Evolutionary conservation across 2,113 vertebrate genomes (phyloP).

Genomic region (pig (Sus scrofa)): T2T-Sscrofa CM000820.6:10196501-10197000

Average conservation of each 20-base stretch:
- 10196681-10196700: constrained; percentile 69
- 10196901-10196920: neutral
- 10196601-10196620: constrained; percentile 75
- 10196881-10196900: constrained; percentile 41
- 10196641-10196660: constrained; percentile 75
- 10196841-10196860: constrained; percentile 45
- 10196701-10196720: constrained; percentile 66
- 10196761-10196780: constrained; percentile 67
- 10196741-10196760: constrained; percentile 27
- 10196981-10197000: too few relatives aligned
- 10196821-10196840: constrained; percentile 51
- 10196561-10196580: constrained; percentile 82
- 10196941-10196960: too few relatives aligned
- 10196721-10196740: constrained; percentile 58
- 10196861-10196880: constrained; percentile 34
- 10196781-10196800: constrained; percentile 65
- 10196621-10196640: constrained; percentile 75
- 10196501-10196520: constrained; percentile 26
- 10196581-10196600: constrained; percentile 81
- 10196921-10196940: neutral
- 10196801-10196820: neutral
- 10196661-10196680: constrained; percentile 78
- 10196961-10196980: neutral
- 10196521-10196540: constrained; percentile 77
- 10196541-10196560: constrained; percentile 81